These are phyloP conservation scores for Pipra filicauda DNA, from an alignment of 2,113 vertebrate genomes.

Conservation along the genomic window DNA sequence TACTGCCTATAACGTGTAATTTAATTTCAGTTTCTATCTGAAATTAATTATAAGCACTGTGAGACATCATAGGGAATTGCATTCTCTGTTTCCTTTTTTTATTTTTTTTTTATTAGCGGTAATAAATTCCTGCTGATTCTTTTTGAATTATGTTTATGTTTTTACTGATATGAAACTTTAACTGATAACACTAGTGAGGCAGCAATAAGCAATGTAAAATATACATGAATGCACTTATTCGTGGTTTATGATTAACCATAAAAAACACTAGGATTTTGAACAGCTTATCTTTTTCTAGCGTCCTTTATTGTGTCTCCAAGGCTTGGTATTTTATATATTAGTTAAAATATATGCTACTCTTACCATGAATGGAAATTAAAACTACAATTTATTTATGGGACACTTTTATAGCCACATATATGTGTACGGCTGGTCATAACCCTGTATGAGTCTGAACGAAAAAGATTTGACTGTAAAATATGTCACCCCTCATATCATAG, in stretches of 20 bases:
- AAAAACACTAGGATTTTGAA: slow-evolving; percentile 32
- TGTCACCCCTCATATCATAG: neutral
- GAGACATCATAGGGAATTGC: slow-evolving; percentile 13
- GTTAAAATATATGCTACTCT: slow-evolving; percentile 46
- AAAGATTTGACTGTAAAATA: slow-evolving; percentile 53
- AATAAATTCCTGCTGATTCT: slow-evolving; percentile 27
- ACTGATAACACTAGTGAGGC: slow-evolving; percentile 16
- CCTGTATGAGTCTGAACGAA: slow-evolving; percentile 6
- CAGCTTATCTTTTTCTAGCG: slow-evolving; percentile 41
- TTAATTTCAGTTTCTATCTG: slow-evolving; percentile 50
- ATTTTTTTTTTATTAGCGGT: neutral
- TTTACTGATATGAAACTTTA: slow-evolving; percentile 34
- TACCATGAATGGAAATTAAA: slow-evolving; percentile 64
- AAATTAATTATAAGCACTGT: slow-evolving; percentile 39
- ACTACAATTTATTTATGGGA: slow-evolving; percentile 57
- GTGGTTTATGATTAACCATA: slow-evolving; percentile 45
- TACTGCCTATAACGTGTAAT: slow-evolving; percentile 33
- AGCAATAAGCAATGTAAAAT: slow-evolving; percentile 34
- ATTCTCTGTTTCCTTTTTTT: neutral
- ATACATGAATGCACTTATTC: slow-evolving; percentile 35
- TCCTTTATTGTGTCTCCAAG: slow-evolving; percentile 40
- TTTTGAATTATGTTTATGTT: slow-evolving; percentile 20
- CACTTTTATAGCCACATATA: slow-evolving; percentile 51
- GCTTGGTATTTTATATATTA: slow-evolving; percentile 45
- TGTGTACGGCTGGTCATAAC: slow-evolving; percentile 38